Evolutionary conservation across 1,140 invertebrate genomes (phyloP), one percentile per base, ranked within the genome.

Genomic region (Lucilia sericata): DNA sequence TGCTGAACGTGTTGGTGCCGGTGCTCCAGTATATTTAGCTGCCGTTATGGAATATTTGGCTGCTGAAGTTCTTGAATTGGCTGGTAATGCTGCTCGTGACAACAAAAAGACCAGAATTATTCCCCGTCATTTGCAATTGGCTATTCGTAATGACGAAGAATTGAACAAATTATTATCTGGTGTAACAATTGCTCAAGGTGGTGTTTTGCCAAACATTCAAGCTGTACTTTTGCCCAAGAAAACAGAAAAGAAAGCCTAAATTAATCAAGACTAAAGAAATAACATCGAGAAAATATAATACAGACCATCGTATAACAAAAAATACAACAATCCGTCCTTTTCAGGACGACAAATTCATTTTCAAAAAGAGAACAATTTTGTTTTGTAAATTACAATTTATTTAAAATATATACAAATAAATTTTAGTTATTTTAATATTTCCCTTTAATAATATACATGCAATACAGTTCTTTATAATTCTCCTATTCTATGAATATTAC

Each of bases 61-160:
- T 85, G 95, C 96, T 91, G 95, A 96, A 92, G 94, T 96, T 19
- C 91, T 96, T 82, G 95, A 96, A 87, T 93, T 96, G 91, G 95
- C 96, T 42, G 95, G 95, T 4, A 96, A 97, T 87, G 95, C 95
- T 19, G 96, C 96, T 0, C 88, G 91, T 30, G 92, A 94, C 51
- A 94, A 94, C 85, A 93, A 94, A 34, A 92, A 93, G 87, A 92
- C 93, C 2, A 92, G 96, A 83, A 96, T 98, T 60, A 95, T 95
- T 82, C 97, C 97, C 0, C 92, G 96, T 78, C 96, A 98, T 89
- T 92, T 97, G 2, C 94, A 97, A 85, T 19, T 97, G 76, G 97
- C 96, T 9, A 95, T 98, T 19, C 93, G 95, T 55, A 97, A 97
- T 91, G 97, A 98, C 91, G 96, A 97, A 86, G 96, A 98, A 88